These are phyloP conservation scores for Syngnathoides biaculeatus DNA, from an alignment of 2,113 vertebrate genomes.

Conservation along the genomic window DNA sequence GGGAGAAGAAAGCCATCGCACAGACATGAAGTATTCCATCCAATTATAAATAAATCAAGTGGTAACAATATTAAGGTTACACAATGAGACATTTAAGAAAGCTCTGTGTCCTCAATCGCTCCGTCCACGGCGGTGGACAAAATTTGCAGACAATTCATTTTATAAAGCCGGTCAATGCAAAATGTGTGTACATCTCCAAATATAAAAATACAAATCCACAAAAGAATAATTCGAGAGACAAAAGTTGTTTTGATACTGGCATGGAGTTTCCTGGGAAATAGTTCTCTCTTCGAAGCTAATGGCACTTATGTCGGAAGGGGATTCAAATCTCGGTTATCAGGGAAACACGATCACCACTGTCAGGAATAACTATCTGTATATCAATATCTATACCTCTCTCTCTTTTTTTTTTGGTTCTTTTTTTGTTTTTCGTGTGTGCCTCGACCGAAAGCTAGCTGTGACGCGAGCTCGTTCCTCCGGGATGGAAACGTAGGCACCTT, in stretches of 20 bases:
- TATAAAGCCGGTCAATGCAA: conserved; percentile 76
- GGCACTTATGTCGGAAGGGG: conserved; percentile 77
- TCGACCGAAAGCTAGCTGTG: conserved; percentile 11
- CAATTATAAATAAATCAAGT: conserved; percentile 65
- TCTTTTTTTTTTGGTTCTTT: background rate
- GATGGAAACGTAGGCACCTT: conserved; percentile 74
- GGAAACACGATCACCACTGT: conserved; percentile 50
- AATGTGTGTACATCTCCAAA: conserved; percentile 66
- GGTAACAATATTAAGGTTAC: conserved; percentile 61
- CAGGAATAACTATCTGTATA: background rate
- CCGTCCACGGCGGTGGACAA: conserved; percentile 50
- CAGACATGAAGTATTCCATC: conserved; percentile 55
- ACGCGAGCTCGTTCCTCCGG: conserved; percentile 45
- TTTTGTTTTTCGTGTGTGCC: conserved; percentile 9
- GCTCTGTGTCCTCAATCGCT: conserved; percentile 51
- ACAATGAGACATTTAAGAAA: conserved; percentile 65
- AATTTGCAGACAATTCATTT: conserved; percentile 50
- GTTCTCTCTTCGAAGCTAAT: conserved; percentile 69
- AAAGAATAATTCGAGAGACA: conserved; percentile 77
- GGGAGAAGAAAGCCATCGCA: conserved; percentile 76
- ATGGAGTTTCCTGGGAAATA: conserved; percentile 68
- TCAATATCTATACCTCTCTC: background rate
- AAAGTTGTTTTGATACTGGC: conserved; percentile 66
- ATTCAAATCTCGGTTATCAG: conserved; percentile 58
- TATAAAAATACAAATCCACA: conserved; percentile 84